Conservation (phyloP, 2,113 vertebrate species). For the Syngnathus typhle region DNA sequence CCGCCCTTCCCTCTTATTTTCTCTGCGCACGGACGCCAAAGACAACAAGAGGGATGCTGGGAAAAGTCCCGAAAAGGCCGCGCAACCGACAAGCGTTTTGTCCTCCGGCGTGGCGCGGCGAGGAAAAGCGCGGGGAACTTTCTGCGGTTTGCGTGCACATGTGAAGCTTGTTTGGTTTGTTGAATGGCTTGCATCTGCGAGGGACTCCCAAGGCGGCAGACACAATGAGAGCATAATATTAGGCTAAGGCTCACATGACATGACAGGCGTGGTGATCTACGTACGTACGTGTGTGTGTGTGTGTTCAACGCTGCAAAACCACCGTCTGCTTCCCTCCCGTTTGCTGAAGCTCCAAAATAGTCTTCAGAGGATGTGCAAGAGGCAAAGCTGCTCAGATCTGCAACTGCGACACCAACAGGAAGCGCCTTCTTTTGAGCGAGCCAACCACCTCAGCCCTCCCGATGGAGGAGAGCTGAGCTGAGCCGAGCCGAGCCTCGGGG, state of each 20-base stretch:
- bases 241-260: slow-evolving; percentile 50
- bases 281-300: slow-evolving; percentile 15
- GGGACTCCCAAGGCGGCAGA: slow-evolving; percentile 47
- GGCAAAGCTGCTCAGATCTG: slow-evolving; percentile 34
- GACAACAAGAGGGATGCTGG: slow-evolving; percentile 40
- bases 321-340: slow-evolving; percentile 44
- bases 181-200: slow-evolving; percentile 24
- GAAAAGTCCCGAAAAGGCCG: slow-evolving; percentile 26
- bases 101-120: slow-evolving; percentile 16
- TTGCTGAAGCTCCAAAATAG: slow-evolving; percentile 38
- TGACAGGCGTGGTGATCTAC: not conserved
- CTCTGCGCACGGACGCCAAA: slow-evolving; percentile 35
- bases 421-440: slow-evolving; percentile 66
- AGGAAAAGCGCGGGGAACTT: slow-evolving; percentile 32
- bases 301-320: slow-evolving; percentile 41
- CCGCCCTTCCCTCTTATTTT: slow-evolving; percentile 19
- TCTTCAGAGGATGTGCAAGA: slow-evolving; percentile 29
- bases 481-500: slow-evolving; percentile 52
- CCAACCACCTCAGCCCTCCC: slow-evolving; percentile 59
- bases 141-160: slow-evolving; percentile 35
- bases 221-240: slow-evolving; percentile 60
- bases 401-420: slow-evolving; percentile 68
- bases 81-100: slow-evolving; percentile 17
- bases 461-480: slow-evolving; percentile 54
- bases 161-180: slow-evolving; percentile 24